Conservation (phyloP, 2,797 vertebrate genomes). For the Sus cebifrons region DNA sequence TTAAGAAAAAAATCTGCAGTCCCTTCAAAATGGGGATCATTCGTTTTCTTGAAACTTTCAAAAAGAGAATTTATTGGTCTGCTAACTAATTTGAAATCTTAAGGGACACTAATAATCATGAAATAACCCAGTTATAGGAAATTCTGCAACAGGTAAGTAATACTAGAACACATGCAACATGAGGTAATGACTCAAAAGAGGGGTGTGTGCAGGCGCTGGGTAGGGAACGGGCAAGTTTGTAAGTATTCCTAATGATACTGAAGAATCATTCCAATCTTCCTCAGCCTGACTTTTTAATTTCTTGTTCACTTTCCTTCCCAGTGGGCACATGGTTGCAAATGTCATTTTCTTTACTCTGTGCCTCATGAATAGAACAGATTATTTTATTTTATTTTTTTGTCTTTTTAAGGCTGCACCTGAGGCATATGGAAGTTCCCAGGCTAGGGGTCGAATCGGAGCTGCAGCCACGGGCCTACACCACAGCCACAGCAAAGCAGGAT, state of each 20-base stretch:
- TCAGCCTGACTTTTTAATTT: constrained; percentile 13
- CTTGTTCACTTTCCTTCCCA: background rate
- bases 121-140: background rate
- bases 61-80: constrained; percentile 15
- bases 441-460: too few species aligned
- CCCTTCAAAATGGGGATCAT: constrained; percentile 2
- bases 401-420: constrained; percentile 33
- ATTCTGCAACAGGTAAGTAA: background rate
- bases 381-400: constrained; percentile 56
- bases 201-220: background rate
- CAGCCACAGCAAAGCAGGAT: too few species aligned
- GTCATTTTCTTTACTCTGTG: background rate
- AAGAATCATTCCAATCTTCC: background rate
- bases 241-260: background rate
- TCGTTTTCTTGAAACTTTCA: background rate
- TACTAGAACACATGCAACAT: too few species aligned
- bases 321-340: background rate
- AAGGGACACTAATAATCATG: background rate
- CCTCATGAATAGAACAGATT: constrained; percentile 8
- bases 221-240: background rate
- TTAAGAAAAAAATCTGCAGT: background rate
- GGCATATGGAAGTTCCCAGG: too few species aligned
- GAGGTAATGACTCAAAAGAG: background rate
- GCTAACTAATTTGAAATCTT: background rate
- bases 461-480: too few species aligned